Conservation (phyloP, 2,888 invertebrate genomes). For the Hedya salicella region DNA sequence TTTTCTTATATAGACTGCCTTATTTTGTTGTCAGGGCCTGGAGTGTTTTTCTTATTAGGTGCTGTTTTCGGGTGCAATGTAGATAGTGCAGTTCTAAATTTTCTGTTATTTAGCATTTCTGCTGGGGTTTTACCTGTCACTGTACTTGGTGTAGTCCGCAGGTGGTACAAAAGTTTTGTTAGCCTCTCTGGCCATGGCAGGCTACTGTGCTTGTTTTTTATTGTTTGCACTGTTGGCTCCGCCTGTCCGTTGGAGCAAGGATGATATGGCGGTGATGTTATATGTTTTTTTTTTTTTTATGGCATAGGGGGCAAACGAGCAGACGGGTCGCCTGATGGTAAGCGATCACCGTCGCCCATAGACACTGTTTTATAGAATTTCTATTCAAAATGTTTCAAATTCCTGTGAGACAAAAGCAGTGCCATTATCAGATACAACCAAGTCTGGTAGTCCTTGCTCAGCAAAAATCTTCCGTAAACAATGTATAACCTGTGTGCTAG, state of each 20-base stretch:
- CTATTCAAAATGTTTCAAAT: slow-evolving; percentile 22
- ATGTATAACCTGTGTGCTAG: not conserved
- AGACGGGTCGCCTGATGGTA: too few species aligned
- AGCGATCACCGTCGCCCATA: too few species aligned
- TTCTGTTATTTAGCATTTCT: slow-evolving; percentile 41
- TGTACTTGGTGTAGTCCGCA: slow-evolving; percentile 41
- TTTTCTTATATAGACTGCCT: too few species aligned
- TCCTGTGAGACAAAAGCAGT: slow-evolving; percentile 15
- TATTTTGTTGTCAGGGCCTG: too few species aligned
- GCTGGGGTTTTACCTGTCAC: slow-evolving; percentile 45
- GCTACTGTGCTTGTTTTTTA: slow-evolving; percentile 30
- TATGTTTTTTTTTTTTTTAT: too few species aligned
- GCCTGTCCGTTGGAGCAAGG: slow-evolving; percentile 45
- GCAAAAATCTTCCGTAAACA: not conserved
- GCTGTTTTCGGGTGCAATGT: slow-evolving; percentile 37
- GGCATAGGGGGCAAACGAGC: too few species aligned
- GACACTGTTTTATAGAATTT: slow-evolving; percentile 31
- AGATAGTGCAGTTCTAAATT: slow-evolving; percentile 38
- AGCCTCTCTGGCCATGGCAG: slow-evolving; percentile 42
- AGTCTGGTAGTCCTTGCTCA: not conserved
- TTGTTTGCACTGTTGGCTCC: slow-evolving; percentile 43
- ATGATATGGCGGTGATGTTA: slow-evolving; percentile 41
- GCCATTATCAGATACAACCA: slow-evolving; percentile 3
- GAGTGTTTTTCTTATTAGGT: too few species aligned
- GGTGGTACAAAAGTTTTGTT: slow-evolving; percentile 41